These are phyloP conservation scores for Diachasmimorpha longicaudata DNA, from an alignment of 1,140 invertebrate genomes.

Conservation along the genomic window DNA sequence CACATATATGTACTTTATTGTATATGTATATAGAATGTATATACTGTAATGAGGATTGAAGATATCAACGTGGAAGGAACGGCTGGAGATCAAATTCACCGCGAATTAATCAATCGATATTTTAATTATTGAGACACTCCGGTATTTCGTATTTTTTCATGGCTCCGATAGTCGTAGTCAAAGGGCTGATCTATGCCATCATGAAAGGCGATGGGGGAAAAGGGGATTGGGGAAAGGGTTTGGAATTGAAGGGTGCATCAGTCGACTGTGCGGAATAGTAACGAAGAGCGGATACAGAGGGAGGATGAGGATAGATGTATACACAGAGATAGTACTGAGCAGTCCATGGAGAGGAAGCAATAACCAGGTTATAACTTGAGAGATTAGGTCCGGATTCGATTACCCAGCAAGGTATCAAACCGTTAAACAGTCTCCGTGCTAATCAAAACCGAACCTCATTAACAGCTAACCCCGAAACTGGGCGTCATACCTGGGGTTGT, in stretches of 20 bases:
- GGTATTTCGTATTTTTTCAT: neutral
- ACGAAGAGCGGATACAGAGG: conserved; percentile 18
- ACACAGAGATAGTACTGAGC: conserved; percentile 22
- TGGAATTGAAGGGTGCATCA: conserved; percentile 18
- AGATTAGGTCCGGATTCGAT: conserved; percentile 66
- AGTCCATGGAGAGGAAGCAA: conserved; percentile 61
- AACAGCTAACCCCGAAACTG: conserved; percentile 45
- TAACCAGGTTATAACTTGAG: conserved; percentile 65
- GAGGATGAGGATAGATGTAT: neutral
- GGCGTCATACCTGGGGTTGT: conserved; percentile 42
- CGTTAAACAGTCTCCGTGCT: conserved; percentile 65
- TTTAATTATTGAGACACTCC: neutral
- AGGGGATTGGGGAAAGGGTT: conserved; percentile 17
- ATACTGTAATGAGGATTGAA: too few species aligned
- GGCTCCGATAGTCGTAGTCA: neutral
- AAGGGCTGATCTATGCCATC: neutral
- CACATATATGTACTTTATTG: too few species aligned
- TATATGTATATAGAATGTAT: too few species aligned
- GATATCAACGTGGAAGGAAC: too few species aligned
- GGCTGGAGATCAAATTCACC: too few species aligned
- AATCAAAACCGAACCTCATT: conserved; percentile 65
- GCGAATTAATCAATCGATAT: neutral
- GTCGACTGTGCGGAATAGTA: conserved; percentile 22
- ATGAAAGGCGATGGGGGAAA: neutral
- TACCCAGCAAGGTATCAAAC: conserved; percentile 64